A percentile compares a stretch with the other conserved stretches of the same genome.
These are phyloP conservation scores for Moxostoma hubbsi DNA, from an alignment of 2,797 vertebrate species.

Conservation along the genomic window DNA sequence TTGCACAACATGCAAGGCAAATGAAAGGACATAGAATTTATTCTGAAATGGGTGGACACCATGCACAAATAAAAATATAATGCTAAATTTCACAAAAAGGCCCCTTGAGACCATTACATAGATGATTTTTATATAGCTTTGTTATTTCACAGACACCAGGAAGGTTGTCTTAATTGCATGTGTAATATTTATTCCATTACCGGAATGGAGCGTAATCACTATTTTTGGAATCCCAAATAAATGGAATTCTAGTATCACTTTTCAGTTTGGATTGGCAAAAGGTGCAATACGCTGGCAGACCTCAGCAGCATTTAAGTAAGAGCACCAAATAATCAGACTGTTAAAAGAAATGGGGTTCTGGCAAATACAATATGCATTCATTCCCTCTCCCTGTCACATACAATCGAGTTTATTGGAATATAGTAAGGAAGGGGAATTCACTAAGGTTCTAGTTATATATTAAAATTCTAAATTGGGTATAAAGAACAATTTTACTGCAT, in stretches of 20 bases:
- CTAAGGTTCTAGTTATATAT: constrained; percentile 63
- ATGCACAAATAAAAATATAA: neutral
- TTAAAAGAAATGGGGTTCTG: constrained; percentile 65
- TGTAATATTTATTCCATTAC: constrained; percentile 37
- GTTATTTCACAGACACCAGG: constrained; percentile 27
- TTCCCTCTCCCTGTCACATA: constrained; percentile 55
- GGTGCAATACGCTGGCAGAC: constrained; percentile 49
- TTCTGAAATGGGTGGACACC: neutral
- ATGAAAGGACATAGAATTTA: neutral
- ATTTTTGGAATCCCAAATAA: constrained; percentile 30
- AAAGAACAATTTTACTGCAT: constrained; percentile 64
- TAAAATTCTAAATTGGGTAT: constrained; percentile 66
- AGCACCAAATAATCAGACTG: constrained; percentile 62
- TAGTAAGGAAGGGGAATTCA: constrained; percentile 57
- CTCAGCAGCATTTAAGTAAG: constrained; percentile 48
- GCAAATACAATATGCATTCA: constrained; percentile 62
- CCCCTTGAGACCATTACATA: neutral
- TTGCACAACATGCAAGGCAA: neutral
- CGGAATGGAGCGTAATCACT: constrained; percentile 39
- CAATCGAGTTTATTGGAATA: constrained; percentile 63
- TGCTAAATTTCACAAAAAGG: neutral
- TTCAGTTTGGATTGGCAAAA: constrained; percentile 51
- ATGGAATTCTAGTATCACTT: constrained; percentile 47
- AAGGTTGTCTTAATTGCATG: constrained; percentile 9
- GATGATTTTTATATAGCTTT: constrained; percentile 23